Conservation (phyloP, 2,113 vertebrate species). For the Xenus cinereus region DNA sequence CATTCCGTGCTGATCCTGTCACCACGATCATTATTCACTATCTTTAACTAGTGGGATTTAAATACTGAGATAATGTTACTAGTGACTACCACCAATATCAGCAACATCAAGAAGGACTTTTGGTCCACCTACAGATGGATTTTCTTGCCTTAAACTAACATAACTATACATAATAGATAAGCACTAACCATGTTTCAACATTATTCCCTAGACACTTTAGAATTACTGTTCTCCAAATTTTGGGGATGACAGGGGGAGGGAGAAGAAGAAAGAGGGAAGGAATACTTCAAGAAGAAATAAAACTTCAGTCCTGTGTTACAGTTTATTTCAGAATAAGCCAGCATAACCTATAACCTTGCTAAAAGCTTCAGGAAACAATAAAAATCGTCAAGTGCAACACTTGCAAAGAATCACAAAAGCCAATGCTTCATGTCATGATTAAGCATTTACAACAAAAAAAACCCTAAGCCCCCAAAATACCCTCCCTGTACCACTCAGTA, state of each 20-base stretch:
- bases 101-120: background rate
- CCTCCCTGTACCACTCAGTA: background rate
- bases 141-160: background rate
- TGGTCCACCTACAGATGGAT: background rate
- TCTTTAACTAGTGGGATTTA: background rate
- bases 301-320: background rate
- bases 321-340: background rate
- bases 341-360: background rate
- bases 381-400: background rate
- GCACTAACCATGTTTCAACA: background rate
- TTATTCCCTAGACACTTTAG: background rate
- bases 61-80: background rate
- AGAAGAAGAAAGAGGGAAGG: background rate
- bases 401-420: background rate
- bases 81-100: background rate
- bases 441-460: background rate
- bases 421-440: background rate
- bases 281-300: background rate
- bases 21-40: background rate
- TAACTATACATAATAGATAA: background rate
- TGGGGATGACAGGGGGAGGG: background rate
- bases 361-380: background rate
- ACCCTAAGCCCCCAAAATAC: background rate
- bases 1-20: background rate
- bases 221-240: background rate